Conservation (phyloP, 2,113 vertebrate genomes). For the Leucosticte australis region DNA sequence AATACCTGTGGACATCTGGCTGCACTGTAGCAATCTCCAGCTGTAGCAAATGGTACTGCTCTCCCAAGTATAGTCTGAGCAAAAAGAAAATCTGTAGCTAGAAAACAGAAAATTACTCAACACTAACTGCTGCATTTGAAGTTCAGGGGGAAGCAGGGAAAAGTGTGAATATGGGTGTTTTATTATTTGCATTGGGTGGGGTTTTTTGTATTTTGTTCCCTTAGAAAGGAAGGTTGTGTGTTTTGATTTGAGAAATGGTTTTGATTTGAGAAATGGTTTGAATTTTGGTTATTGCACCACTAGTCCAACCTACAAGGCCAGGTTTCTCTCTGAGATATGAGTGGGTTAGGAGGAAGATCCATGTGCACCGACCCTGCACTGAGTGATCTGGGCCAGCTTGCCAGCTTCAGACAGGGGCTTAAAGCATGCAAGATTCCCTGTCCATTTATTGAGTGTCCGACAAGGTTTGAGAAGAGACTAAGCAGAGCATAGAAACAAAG, state of each 20-base stretch:
- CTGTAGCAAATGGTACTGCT: slow-evolving; percentile 86
- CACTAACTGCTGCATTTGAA: background rate
- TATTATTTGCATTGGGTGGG: background rate
- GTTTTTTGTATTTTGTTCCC: rapidly evolving
- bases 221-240: background rate
- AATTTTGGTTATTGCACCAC: background rate
- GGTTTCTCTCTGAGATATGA: background rate
- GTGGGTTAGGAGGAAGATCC: rapidly evolving
- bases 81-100: slow-evolving; percentile 88
- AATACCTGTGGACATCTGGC: slow-evolving; percentile 89
- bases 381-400: background rate
- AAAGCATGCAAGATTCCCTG: background rate
- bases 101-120: slow-evolving; percentile 45
- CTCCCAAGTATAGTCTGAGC: slow-evolving; percentile 82
- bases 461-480: background rate
- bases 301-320: background rate
- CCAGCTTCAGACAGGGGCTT: background rate
- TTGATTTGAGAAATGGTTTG: background rate
- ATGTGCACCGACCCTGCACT: background rate
- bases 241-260: background rate
- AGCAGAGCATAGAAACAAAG: background rate
- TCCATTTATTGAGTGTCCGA: background rate
- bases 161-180: background rate
- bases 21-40: slow-evolving; percentile 91
- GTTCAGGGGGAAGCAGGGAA: background rate